These are phyloP conservation scores for Corythornis cristatus DNA, from an alignment of 2,113 vertebrate species.

Conservation along the genomic window DNA sequence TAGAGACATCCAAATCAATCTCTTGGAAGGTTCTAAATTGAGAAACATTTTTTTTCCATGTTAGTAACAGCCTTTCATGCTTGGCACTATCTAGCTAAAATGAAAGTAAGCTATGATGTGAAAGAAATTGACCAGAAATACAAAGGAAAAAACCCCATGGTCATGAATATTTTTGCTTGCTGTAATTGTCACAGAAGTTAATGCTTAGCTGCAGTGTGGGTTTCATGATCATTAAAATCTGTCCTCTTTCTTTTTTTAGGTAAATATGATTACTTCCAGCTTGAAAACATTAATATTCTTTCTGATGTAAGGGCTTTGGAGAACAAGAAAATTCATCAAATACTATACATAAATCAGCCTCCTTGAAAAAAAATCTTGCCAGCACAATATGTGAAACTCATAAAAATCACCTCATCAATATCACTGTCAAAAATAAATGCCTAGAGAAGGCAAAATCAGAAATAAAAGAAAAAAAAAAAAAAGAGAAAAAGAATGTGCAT, in stretches of 20 bases:
- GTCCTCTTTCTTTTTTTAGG: background rate
- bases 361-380: background rate
- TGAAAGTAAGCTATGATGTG: background rate
- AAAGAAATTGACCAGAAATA: background rate
- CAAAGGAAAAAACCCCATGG: background rate
- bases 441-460: background rate
- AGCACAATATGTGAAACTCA: background rate
- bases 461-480: background rate
- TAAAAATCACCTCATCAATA: background rate
- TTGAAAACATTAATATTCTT: background rate
- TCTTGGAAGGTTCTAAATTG: background rate
- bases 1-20: conserved; percentile 1
- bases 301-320: background rate
- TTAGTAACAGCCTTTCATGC: background rate
- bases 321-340: background rate
- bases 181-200: background rate
- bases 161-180: background rate
- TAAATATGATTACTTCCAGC: background rate
- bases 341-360: background rate
- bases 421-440: background rate
- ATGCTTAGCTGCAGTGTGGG: background rate
- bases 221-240: background rate
- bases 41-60: background rate
- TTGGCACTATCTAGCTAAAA: background rate
- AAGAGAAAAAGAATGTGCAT: background rate